Conservation (phyloP, 1,140 invertebrate species). For the Triops longicaudatus region DNA sequence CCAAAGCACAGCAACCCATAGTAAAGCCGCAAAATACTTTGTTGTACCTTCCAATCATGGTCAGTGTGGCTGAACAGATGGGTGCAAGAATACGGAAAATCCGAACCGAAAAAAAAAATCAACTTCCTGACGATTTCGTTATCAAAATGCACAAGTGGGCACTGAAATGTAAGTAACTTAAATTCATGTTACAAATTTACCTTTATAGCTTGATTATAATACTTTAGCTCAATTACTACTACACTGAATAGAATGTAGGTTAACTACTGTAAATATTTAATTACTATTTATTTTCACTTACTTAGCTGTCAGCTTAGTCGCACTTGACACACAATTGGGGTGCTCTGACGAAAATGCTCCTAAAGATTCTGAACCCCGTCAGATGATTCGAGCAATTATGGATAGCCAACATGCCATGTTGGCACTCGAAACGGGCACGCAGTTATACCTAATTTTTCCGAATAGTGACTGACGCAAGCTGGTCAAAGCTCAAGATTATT, state of each 20-base stretch:
- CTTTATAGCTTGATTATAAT: no score
- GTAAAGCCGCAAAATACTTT: conserved; percentile 35
- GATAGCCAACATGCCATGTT: conserved; percentile 33
- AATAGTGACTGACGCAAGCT: conserved; percentile 34
- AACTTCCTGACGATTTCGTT: conserved; percentile 66
- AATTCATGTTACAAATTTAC: no score
- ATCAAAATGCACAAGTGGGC: conserved; percentile 80
- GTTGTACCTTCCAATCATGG: conserved; percentile 35
- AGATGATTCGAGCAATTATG: conserved; percentile 33
- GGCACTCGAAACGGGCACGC: conserved; percentile 32
- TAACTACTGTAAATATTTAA: no score
- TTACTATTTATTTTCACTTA: no score
- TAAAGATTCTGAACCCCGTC: conserved; percentile 28
- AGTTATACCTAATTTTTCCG: conserved; percentile 30
- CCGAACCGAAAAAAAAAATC: conserved; percentile 51
- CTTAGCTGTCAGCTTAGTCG: conserved; percentile 36
- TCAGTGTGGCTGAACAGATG: conserved; percentile 35
- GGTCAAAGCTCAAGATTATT: conserved; percentile 67
- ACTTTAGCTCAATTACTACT: no score
- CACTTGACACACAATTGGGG: conserved; percentile 35
- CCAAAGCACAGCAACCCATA: conserved; percentile 34
- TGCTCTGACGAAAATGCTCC: conserved; percentile 33
- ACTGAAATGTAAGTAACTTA: conserved; percentile 62
- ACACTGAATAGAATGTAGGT: no score
- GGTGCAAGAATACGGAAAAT: conserved; percentile 54